These are phyloP conservation scores for Solea senegalensis DNA, from an alignment of 2,113 vertebrate genomes.

Conservation along the genomic window DNA sequence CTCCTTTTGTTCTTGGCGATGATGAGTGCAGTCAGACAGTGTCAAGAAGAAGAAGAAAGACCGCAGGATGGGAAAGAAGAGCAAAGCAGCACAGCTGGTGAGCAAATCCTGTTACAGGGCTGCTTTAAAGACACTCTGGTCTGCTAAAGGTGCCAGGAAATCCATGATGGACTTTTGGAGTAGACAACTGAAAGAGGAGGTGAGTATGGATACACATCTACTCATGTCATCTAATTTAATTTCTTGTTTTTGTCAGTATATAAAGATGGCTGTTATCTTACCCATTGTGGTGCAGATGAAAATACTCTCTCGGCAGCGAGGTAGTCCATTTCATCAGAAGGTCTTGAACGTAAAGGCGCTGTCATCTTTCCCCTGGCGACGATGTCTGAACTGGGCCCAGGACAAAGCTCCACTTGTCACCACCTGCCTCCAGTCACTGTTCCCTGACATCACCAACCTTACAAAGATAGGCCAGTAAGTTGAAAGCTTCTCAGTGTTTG, in stretches of 20 bases:
- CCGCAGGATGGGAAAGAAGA: slow-evolving; percentile 68
- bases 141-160: slow-evolving; percentile 68
- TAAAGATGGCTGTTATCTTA: not conserved
- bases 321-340: slow-evolving; percentile 73
- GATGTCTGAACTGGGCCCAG: slow-evolving; percentile 68
- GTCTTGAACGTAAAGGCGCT: slow-evolving; percentile 62
- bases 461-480: slow-evolving; percentile 69
- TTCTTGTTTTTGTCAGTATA: not conserved
- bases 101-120: slow-evolving; percentile 71
- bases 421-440: slow-evolving; percentile 66
- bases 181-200: slow-evolving; percentile 67
- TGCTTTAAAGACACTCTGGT: slow-evolving; percentile 68
- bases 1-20: not conserved
- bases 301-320: slow-evolving; percentile 44
- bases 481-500: not conserved
- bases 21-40: slow-evolving; percentile 7
- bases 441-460: slow-evolving; percentile 60
- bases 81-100: slow-evolving; percentile 61
- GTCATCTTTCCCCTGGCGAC: slow-evolving; percentile 69
- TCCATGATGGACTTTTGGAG: slow-evolving; percentile 75
- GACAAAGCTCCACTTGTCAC: slow-evolving; percentile 68
- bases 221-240: not conserved
- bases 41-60: slow-evolving; percentile 24
- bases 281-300: slow-evolving; percentile 58
- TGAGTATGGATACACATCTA: slow-evolving; percentile 25